Conservation (phyloP, 1,140 invertebrate genomes). For the Rhopalosiphum padi region DNA sequence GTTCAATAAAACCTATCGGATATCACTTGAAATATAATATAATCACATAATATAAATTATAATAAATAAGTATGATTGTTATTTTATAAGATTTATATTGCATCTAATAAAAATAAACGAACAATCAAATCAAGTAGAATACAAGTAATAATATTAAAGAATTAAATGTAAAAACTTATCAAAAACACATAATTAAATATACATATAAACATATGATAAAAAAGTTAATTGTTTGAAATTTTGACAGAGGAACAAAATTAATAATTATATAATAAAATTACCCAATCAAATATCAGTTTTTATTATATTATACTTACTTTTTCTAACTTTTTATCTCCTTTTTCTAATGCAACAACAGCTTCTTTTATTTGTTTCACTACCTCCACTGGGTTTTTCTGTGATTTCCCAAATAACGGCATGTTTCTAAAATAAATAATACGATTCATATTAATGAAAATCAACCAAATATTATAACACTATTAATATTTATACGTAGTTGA, state of each 20-base stretch:
- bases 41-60: not conserved
- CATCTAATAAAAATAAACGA: not conserved
- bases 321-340: slow-evolving; percentile 94
- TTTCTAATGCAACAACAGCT: slow-evolving; percentile 88
- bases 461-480: not conserved
- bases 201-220: not conserved
- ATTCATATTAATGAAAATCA: slow-evolving; percentile 29
- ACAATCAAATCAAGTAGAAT: not conserved
- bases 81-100: not conserved
- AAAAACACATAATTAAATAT: not conserved
- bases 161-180: not conserved
- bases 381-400: slow-evolving; percentile 94
- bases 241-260: not conserved
- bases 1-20: not conserved
- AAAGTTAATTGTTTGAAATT: not conserved
- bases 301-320: slow-evolving; percentile 69
- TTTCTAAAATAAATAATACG: slow-evolving; percentile 52
- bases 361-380: slow-evolving; percentile 96
- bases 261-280: not conserved
- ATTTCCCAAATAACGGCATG: slow-evolving; percentile 97
- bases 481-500: not conserved
- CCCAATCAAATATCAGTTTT: not conserved
- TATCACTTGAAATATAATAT: not conserved
- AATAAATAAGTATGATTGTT: not conserved
- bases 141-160: not conserved